A percentile compares a stretch with the other conserved stretches of the same genome.
These are phyloP conservation scores for Aurelia sp. DNA, from an alignment of 30 jellyfish, hydroid and myxozoan species.

Conservation along the genomic window DNA sequence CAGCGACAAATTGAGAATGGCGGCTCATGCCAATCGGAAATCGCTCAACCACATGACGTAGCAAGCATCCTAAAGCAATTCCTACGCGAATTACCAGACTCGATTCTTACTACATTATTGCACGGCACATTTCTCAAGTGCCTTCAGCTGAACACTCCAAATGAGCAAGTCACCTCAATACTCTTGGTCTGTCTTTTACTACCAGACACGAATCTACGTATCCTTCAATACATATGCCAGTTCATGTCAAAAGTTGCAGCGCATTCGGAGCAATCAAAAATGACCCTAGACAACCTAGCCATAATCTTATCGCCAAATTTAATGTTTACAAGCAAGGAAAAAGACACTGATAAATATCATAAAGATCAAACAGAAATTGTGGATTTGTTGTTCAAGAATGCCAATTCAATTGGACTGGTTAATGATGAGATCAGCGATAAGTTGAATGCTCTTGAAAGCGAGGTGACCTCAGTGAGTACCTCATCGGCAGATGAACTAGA, in stretches of 20 bases:
- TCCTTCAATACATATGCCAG: slow-evolving; percentile 80
- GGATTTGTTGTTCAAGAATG: slow-evolving; percentile 80
- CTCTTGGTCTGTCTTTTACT: slow-evolving; percentile 85
- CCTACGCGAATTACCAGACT: slow-evolving; percentile 96
- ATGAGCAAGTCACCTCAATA: slow-evolving; percentile 80
- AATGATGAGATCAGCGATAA: slow-evolving; percentile 79
- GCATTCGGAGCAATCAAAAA: slow-evolving; percentile 94
- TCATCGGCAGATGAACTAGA: slow-evolving; percentile 99
- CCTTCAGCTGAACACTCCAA: slow-evolving; percentile 61
- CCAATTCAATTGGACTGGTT: slow-evolving; percentile 80
- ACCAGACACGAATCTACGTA: slow-evolving; percentile 94
- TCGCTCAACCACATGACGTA: slow-evolving; percentile 95
- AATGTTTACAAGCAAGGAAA: slow-evolving; percentile 78
- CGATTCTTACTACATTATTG: slow-evolving; percentile 71
- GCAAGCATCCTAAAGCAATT: slow-evolving; percentile 92
- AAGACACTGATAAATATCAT: slow-evolving; percentile 80
- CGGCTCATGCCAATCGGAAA: slow-evolving; percentile 76
- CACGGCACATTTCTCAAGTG: slow-evolving; percentile 82
- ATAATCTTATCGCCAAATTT: slow-evolving; percentile 94
- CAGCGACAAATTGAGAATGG: slow-evolving; percentile 89
- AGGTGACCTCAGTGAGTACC: slow-evolving; percentile 71
- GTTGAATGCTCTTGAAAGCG: slow-evolving; percentile 72
- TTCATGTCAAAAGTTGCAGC: slow-evolving; percentile 88
- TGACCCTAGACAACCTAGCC: slow-evolving; percentile 93
- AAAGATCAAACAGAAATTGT: slow-evolving; percentile 93